A percentile compares a stretch with the other conserved stretches of the same genome.
phyloP scores from a whole-genome alignment of 1,140 invertebrate species.

The Carcinoscorpius rotundicauda region DNA sequence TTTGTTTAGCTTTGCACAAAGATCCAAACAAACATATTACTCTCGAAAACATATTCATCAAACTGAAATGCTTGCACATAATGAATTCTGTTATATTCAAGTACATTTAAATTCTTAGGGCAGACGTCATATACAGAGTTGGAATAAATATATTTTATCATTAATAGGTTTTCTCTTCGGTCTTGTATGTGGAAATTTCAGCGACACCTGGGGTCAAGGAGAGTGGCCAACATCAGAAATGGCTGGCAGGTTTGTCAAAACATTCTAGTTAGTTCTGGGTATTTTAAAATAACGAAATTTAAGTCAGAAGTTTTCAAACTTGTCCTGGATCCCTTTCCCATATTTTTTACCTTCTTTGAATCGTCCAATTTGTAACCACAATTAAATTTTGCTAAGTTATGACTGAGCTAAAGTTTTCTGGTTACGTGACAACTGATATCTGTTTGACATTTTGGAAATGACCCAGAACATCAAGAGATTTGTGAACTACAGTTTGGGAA shows the following conservation, averaged over 20 bases:
- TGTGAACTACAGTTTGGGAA: neutral
- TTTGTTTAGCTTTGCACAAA: too few species aligned
- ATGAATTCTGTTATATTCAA: neutral
- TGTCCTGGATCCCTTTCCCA: too few species aligned
- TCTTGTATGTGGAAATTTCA: conserved; percentile 53
- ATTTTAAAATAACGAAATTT: too few species aligned
- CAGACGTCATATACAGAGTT: too few species aligned
- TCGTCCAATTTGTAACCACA: too few species aligned
- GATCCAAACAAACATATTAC: conserved; percentile 2
- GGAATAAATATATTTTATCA: neutral
- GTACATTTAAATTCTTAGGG: conserved; percentile 3
- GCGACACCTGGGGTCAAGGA: conserved; percentile 54
- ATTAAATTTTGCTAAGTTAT: too few species aligned
- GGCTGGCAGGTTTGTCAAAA: conserved; percentile 44
- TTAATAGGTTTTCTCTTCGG: conserved; percentile 58
- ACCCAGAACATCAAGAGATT: neutral
- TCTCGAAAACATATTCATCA: neutral
- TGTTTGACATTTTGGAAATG: too few species aligned
- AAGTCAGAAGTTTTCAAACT: too few species aligned
- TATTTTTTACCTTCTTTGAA: too few species aligned
- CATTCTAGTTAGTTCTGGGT: too few species aligned
- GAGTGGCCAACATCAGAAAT: conserved; percentile 72
- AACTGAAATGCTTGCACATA: neutral
- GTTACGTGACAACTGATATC: too few species aligned
- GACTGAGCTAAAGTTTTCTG: too few species aligned